Evolutionary conservation across 2,113 vertebrate species (phyloP).

Genomic region (Chauna torquata): DNA sequence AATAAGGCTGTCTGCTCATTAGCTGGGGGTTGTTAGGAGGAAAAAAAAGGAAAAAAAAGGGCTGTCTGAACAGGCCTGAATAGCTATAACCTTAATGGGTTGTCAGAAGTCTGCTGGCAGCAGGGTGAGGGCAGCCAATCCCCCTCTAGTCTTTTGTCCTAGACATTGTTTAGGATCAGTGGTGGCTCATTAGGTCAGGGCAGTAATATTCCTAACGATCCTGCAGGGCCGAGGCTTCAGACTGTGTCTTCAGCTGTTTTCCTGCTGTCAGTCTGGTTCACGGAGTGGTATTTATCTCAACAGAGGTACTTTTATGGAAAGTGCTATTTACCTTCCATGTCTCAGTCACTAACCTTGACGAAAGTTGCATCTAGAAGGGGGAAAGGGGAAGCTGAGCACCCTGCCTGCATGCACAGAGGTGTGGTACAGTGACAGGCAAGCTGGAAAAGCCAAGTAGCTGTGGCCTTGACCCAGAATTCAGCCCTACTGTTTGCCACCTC

Average conservation of each 20-base stretch:
- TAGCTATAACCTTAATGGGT: constrained; percentile 69
- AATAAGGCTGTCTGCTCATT: constrained; percentile 49
- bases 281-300: neutral
- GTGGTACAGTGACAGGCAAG: neutral
- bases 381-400: neutral
- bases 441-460: neutral
- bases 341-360: neutral
- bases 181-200: constrained; percentile 71
- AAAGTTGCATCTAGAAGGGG: constrained; percentile 6
- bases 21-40: constrained; percentile 24
- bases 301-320: neutral
- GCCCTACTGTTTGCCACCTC: neutral
- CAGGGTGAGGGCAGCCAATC: constrained; percentile 60
- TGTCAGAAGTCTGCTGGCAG: constrained; percentile 70
- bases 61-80: constrained; percentile 51
- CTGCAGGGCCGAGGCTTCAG: constrained; percentile 32
- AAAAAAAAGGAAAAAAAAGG: neutral
- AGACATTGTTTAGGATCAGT: constrained; percentile 65
- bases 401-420: neutral
- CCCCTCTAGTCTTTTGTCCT: constrained; percentile 58
- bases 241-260: constrained; percentile 52
- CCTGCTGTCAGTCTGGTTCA: neutral
- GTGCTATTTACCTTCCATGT: neutral
- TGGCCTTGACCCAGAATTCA: neutral
- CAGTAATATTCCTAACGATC: constrained; percentile 64